Base-by-base conservation (phyloP, 1,140 invertebrate species). In the Geopemphigus sp. region DNA sequence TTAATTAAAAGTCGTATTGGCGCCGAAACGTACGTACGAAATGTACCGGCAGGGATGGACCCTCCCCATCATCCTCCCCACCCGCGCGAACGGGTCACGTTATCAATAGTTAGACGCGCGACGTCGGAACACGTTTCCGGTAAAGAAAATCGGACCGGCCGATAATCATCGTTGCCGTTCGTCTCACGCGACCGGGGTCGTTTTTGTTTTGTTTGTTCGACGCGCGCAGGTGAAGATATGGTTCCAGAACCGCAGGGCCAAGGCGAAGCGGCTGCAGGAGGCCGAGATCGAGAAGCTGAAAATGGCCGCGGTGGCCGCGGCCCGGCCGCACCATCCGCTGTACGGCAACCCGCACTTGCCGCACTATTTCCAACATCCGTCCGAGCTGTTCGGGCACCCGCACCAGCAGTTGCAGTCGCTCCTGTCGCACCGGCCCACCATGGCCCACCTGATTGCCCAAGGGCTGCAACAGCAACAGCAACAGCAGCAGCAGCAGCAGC, bases 231-330 rank as follows among this genome's bases (percentile, higher is more conserved):
- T 96, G 76, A 98, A 97, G 89, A 98, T 97, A 83, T 98, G 96
- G 96, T 98, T 98, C 86, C 96, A 98, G 90, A 98, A 98, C 86
- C 89, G 96, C 11, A 87, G 96, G 59, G 96, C 96, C 72, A 98
- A 98, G 86, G 94, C 94, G 82, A 98, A 98, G 85, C 89, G 96
- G 29, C 88, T 98, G 12, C 95, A 97, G 85, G 95, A 98, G 86
- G 95, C 95, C 47, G 95, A 97, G 88, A 90, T 96, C 83, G 94
- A 95, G 86, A 95, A 94, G 86, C 86, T 94, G 82, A 91, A 93
- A 85, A 93, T 94, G 91, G 91, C 91, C 17, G 88, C 89, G 3
- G 85, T 90, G 72, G 91, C 91, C 19, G 88, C 89, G 1, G 85
- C 90, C 66, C 85, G 88, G 61, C 89, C 86, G 81, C 88, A 86